Conservation (phyloP, 1,140 invertebrate genomes). For the Metaphire vulgaris region DNA sequence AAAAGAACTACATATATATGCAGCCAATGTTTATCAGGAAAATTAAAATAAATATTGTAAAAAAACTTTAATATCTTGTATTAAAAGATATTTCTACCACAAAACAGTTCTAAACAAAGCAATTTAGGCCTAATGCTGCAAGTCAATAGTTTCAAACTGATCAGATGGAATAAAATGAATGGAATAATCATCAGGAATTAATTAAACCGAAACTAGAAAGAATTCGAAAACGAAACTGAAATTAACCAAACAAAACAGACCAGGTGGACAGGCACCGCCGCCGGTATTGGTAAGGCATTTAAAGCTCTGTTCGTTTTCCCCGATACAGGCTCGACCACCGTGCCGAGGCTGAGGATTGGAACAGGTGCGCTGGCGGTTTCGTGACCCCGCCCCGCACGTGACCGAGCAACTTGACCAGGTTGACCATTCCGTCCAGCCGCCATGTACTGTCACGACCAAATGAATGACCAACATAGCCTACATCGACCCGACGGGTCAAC, state of each 20-base stretch:
- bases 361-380: constrained; percentile 39
- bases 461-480: no score
- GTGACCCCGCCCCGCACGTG: constrained; percentile 38
- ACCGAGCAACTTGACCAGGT: constrained; percentile 45
- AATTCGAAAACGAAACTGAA: not conserved
- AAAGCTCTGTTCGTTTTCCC: constrained; percentile 10
- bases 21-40: no score
- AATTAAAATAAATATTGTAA: no score
- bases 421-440: constrained; percentile 48
- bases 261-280: not conserved
- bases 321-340: constrained; percentile 45
- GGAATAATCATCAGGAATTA: no score
- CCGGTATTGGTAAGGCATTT: not conserved
- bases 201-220: not conserved
- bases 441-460: constrained; percentile 43
- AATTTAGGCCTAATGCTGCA: no score
- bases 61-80: no score
- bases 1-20: no score
- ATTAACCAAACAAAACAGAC: not conserved
- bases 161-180: no score
- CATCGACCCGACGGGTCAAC: no score
- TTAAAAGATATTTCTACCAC: no score
- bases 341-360: constrained; percentile 44
- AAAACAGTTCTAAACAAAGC: no score
- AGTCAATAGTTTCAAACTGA: no score